These are phyloP conservation scores for Bombylius discolor DNA, from an alignment of 2,888 invertebrate genomes.

Conservation along the genomic window DNA sequence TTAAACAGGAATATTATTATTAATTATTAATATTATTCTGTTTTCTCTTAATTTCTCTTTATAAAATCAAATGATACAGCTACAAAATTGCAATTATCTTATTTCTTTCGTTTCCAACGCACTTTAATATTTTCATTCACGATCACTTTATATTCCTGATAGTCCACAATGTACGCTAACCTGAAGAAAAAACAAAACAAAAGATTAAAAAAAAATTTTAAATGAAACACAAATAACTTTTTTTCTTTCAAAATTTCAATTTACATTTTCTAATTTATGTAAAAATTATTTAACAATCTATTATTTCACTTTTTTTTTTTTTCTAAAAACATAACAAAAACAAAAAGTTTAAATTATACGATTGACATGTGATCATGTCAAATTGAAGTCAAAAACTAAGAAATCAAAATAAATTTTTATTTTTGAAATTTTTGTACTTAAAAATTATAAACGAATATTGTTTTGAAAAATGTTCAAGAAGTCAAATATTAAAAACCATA, in stretches of 20 bases:
- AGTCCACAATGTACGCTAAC: slow-evolving; percentile 9
- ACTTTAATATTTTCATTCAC: neutral
- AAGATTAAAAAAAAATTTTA: too few species aligned
- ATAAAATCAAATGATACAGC: too few species aligned
- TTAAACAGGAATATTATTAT: slow-evolving; percentile 2
- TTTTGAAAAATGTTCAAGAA: neutral
- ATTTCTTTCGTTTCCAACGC: neutral
- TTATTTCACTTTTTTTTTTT: too few species aligned
- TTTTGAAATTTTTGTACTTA: slow-evolving; percentile 1
- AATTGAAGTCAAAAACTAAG: neutral
- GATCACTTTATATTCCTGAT: neutral
- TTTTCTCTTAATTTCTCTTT: neutral
- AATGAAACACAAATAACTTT: too few species aligned
- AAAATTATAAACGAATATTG: slow-evolving; percentile 5
- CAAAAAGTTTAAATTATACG: too few species aligned
- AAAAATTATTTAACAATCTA: too few species aligned
- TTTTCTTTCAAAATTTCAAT: too few species aligned
- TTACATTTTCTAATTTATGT: too few species aligned
- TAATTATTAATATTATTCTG: neutral
- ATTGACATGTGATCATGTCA: too few species aligned
- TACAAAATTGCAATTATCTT: neutral
- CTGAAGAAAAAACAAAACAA: slow-evolving; percentile 7
- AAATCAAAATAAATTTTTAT: neutral
- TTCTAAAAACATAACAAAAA: too few species aligned
- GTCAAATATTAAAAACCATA: neutral